Conservation (phyloP, 2,888 invertebrate genomes). For the Ichneumon xanthorius region DNA sequence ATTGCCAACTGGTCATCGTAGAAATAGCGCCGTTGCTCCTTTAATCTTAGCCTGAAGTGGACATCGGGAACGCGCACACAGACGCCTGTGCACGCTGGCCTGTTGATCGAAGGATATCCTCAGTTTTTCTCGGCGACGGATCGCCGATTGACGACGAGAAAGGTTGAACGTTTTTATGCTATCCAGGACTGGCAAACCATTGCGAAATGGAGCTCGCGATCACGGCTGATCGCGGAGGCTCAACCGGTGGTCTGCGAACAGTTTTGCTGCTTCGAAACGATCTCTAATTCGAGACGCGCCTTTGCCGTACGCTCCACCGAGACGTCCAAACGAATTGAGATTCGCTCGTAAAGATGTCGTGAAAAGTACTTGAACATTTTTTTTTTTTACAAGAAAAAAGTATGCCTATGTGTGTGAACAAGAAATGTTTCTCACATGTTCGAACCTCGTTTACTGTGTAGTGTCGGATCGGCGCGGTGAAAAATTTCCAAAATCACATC, state of each 20-base stretch:
- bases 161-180: conserved; percentile 58
- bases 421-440: too few species aligned
- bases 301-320: conserved; percentile 7
- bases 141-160: conserved; percentile 52
- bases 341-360: not conserved
- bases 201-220: conserved; percentile 42
- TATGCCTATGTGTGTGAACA: too few species aligned
- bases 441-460: too few species aligned
- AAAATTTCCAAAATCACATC: not conserved
- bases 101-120: conserved; percentile 46
- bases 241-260: conserved; percentile 16
- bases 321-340: not conserved
- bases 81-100: not conserved
- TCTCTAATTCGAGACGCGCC: conserved; percentile 54
- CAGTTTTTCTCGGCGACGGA: conserved; percentile 11
- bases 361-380: not conserved
- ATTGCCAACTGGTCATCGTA: conserved; percentile 18
- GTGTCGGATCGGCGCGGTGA: not conserved
- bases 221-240: conserved; percentile 15
- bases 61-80: conserved; percentile 42
- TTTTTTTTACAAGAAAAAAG: not conserved
- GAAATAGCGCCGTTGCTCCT: conserved; percentile 8
- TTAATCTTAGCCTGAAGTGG: conserved; percentile 36
- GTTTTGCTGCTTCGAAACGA: conserved; percentile 56
- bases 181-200: conserved; percentile 40